These are phyloP conservation scores for Zaprionus vittiger DNA, from an alignment of 1,140 invertebrate genomes.

Conservation along the genomic window DNA sequence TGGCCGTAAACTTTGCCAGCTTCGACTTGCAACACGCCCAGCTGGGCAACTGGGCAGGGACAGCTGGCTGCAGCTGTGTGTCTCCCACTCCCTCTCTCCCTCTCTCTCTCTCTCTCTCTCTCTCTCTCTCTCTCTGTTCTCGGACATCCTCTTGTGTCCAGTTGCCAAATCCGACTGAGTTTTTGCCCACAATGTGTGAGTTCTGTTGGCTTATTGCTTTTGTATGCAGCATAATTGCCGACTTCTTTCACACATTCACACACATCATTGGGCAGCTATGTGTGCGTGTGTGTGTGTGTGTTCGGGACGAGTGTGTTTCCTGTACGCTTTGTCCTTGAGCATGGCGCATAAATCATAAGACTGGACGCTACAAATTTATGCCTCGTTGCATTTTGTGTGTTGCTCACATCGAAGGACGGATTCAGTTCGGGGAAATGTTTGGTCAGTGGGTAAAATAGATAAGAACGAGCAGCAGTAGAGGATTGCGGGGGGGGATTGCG, in stretches of 20 bases:
- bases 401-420: slow-evolving; percentile 22
- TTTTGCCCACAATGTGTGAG: slow-evolving; percentile 73
- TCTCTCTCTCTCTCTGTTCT: background rate
- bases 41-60: slow-evolving; percentile 49
- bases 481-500: background rate
- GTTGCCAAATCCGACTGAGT: slow-evolving; percentile 49
- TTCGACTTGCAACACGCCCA: slow-evolving; percentile 76
- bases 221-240: slow-evolving; percentile 81
- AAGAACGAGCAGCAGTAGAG: slow-evolving; percentile 39
- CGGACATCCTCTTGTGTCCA: slow-evolving; percentile 57
- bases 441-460: slow-evolving; percentile 65
- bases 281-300: slow-evolving; percentile 21
- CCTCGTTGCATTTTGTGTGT: slow-evolving; percentile 68
- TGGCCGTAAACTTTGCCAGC: slow-evolving; percentile 80
- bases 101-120: background rate
- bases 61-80: slow-evolving; percentile 12
- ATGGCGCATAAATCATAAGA: slow-evolving; percentile 70
- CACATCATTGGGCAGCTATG: slow-evolving; percentile 56
- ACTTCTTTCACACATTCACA: slow-evolving; percentile 69
- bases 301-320: slow-evolving; percentile 9
- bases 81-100: background rate
- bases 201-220: slow-evolving; percentile 82
- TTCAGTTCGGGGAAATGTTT: slow-evolving; percentile 38
- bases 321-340: slow-evolving; percentile 67
- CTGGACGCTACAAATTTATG: slow-evolving; percentile 64